phyloP scores from a whole-genome alignment of 2,888 invertebrate species.

The Thecophora atra region DNA sequence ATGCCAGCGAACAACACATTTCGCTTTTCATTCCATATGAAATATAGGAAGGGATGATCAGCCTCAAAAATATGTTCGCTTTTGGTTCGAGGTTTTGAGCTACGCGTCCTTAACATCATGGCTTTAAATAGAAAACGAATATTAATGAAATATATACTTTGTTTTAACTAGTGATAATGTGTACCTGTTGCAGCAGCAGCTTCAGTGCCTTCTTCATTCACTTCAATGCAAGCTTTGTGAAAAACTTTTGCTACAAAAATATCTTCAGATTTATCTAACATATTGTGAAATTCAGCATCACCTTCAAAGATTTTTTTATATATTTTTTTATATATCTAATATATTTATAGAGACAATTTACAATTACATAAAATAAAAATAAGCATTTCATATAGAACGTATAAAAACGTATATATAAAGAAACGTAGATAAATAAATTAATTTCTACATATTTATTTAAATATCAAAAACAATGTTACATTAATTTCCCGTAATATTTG shows the following conservation, averaged over 20 bases:
- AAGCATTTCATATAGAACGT: no score
- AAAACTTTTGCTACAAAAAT: constrained; percentile 77
- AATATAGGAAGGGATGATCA: constrained; percentile 60
- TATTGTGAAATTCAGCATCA: constrained; percentile 73
- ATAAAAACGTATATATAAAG: no score
- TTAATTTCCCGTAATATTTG: no score
- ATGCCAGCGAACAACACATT: constrained; percentile 62
- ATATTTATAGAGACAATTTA: no score
- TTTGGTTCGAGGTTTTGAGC: constrained; percentile 53
- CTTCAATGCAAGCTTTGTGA: constrained; percentile 88
- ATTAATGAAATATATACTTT: no score
- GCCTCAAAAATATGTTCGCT: constrained; percentile 57
- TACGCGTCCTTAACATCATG: constrained; percentile 60
- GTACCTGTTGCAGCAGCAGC: constrained; percentile 89
- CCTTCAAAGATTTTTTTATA: constrained; percentile 20
- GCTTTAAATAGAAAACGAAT: constrained; percentile 37
- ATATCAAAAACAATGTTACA: no score
- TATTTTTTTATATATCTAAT: no score
- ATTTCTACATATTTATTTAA: no score
- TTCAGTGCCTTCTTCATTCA: constrained; percentile 89
- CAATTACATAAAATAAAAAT: no score
- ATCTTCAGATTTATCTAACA: constrained; percentile 68
- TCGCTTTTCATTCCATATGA: constrained; percentile 61
- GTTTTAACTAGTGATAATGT: not conserved
- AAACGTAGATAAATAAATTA: no score